A percentile compares a stretch with the other conserved stretches of the same genome.
Conservation (phyloP, 2,888 invertebrate genomes). For the Zygothrica quintamaculata region DNA sequence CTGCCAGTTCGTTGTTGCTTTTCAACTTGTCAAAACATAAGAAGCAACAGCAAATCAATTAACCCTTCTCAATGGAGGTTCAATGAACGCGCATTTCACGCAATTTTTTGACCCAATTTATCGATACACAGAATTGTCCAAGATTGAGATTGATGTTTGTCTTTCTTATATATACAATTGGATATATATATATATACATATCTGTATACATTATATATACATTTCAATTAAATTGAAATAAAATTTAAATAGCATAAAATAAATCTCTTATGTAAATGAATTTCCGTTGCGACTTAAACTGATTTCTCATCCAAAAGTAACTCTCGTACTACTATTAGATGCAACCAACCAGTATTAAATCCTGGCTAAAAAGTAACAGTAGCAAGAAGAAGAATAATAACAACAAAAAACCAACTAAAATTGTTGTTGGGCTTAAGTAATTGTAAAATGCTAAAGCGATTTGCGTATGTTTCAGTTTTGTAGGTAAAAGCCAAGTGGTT, state of each 20-base stretch:
- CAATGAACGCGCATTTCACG: constrained; percentile 41
- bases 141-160: constrained; percentile 62
- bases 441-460: constrained; percentile 66
- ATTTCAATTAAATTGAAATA: constrained; percentile 43
- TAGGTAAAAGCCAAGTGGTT: constrained; percentile 54
- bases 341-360: constrained; percentile 12
- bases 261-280: constrained; percentile 52
- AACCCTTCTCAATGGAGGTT: constrained; percentile 42
- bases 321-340: constrained; percentile 24
- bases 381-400: neutral
- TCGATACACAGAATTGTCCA: neutral
- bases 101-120: constrained; percentile 52
- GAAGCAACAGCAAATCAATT: constrained; percentile 59
- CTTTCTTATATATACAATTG: constrained; percentile 30
- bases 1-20: too few species aligned
- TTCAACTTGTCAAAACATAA: neutral
- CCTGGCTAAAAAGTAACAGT: too few species aligned
- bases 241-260: constrained; percentile 26
- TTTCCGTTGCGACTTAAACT: constrained; percentile 28
- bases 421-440: constrained; percentile 61
- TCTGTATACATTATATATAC: too few species aligned
- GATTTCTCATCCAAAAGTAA: constrained; percentile 40
- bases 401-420: constrained; percentile 28
- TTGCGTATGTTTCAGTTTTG: constrained; percentile 61
- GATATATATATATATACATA: too few species aligned